Base-by-base conservation (phyloP, 2,888 invertebrate species). In the Osmoderma eremita region DNA sequence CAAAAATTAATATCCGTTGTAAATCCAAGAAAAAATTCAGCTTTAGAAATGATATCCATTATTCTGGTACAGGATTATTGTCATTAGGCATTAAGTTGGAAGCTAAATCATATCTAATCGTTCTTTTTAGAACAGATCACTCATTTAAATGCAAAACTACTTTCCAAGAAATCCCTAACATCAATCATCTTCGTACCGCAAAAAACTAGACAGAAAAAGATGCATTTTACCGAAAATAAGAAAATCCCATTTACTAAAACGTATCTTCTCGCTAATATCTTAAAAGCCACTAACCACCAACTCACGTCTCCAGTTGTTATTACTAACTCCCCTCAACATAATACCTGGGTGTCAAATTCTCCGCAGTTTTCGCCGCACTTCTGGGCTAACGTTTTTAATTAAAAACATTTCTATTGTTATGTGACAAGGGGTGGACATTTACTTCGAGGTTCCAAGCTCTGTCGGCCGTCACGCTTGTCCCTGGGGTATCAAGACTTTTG, bases 381-480 rank as follows among this genome's bases (percentile, higher is more conserved):
- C 41, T 41, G 41, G 41, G 45, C 45, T 45, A 45, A 45, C 30
- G 30, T 41, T 45, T 61, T 61, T 61, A 61, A 61, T 61, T 61
- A 61, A 61, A 61, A 61, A 61, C 58, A 61, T 61, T 53, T 30
- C 65, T 48, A 54, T 65, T 65, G 65, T 65, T 65, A 54, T 53
- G 65, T 65, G 65, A 65, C 65, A 65, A 54, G 65, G 65, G 65
- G 54, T 65, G 65, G 65, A 65, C 65, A 48, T 39, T 38, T 42
- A 38, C 56, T 49, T n/a, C 12, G 4, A 22, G n/a, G 22, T 22
- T 42, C 6, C 18, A 30, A 30, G 30, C 30, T 30, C 1, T 2
- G 8, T 30, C 30, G 6, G 30, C 10, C 30, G 30, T 30, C 30
- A 30, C 30, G 30, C 3, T 30, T 1, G 10, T 30, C 30, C 10